Conservation (phyloP, 2,113 vertebrate genomes). For the Oryzias curvinotus region DNA sequence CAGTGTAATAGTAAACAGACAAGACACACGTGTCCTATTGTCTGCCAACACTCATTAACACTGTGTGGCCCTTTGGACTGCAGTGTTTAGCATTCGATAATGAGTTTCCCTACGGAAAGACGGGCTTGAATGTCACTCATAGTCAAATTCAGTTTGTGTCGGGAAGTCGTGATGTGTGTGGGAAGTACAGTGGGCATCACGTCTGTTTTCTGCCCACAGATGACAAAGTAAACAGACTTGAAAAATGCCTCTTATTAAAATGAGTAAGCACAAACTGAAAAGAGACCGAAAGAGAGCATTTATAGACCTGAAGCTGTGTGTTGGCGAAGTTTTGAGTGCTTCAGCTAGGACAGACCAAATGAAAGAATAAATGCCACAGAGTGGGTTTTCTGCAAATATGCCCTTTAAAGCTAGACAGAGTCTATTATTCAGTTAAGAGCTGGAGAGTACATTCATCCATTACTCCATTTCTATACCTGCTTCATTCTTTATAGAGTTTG, state of each 20-base stretch:
- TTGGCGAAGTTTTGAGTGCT: constrained; percentile 34
- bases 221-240: constrained; percentile 49
- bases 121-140: constrained; percentile 69
- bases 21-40: constrained; percentile 48
- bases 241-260: constrained; percentile 36
- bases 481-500: too few relatives aligned
- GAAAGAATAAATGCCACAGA: constrained; percentile 58
- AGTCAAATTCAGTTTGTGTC: constrained; percentile 58
- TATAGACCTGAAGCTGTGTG: constrained; percentile 14
- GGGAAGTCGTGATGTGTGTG: constrained; percentile 45
- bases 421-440: constrained; percentile 58
- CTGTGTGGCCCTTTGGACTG: constrained; percentile 63
- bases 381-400: constrained; percentile 28
- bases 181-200: constrained; percentile 26
- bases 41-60: constrained; percentile 67
- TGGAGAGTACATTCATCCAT: constrained; percentile 20
- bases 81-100: constrained; percentile 74
- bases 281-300: constrained; percentile 25
- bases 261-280: constrained; percentile 15
- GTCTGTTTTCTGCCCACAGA: constrained; percentile 41
- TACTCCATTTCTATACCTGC: too few relatives aligned
- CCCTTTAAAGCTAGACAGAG: constrained; percentile 51
- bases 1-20: constrained; percentile 43
- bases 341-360: constrained; percentile 42
- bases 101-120: constrained; percentile 70